Conservation (phyloP, 1,140 invertebrate genomes). For the Octopus sinensis region DNA sequence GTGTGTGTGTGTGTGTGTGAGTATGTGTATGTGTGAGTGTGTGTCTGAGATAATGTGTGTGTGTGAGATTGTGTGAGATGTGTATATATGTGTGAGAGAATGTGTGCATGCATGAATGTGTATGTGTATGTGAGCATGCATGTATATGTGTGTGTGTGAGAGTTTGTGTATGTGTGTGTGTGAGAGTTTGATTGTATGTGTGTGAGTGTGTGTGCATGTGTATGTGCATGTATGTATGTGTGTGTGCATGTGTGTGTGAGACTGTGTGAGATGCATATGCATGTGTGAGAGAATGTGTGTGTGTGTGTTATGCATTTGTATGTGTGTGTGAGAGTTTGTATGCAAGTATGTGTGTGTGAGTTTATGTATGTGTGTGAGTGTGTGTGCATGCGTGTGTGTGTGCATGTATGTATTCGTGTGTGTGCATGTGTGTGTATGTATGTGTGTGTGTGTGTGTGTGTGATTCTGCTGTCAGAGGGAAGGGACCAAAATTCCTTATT, state of each 20-base stretch:
- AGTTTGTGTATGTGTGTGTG: background rate
- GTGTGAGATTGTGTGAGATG: background rate
- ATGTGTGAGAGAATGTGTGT: background rate
- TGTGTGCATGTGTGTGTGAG: background rate
- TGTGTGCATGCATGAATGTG: background rate
- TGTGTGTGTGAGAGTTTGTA: background rate
- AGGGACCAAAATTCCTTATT: no score
- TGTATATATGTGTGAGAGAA: background rate
- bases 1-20: background rate
- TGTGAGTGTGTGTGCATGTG: background rate
- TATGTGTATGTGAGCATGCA: background rate
- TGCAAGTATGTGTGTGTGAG: background rate
- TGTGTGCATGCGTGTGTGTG: background rate
- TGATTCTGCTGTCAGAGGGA: no score
- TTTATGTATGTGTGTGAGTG: background rate
- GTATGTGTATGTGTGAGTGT: background rate
- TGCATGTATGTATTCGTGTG: background rate
- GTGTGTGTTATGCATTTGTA: background rate
- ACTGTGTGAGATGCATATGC: background rate
- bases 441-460: no score
- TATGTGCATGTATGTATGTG: background rate
- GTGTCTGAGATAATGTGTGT: background rate
- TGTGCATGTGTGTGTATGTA: background rate
- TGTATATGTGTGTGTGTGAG: background rate
- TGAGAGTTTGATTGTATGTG: background rate